phyloP scores from a whole-genome alignment of 2,113 vertebrate species.

The Lamprologus callipterus region DNA sequence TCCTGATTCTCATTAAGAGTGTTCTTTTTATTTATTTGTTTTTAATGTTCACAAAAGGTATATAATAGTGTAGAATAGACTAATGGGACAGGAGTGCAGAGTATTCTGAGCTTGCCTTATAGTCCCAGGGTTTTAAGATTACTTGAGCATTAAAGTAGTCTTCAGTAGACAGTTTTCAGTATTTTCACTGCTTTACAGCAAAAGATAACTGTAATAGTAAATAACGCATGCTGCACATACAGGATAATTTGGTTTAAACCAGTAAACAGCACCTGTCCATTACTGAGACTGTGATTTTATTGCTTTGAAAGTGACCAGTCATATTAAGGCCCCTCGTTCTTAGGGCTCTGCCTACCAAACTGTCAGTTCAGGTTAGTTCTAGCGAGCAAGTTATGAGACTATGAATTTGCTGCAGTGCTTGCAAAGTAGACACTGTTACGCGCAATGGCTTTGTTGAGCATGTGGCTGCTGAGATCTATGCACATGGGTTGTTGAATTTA shows the following conservation, averaged over 20 bases:
- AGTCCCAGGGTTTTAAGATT: too few species aligned
- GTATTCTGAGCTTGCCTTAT: neutral
- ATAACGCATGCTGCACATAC: rapidly evolving
- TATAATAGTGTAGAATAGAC: neutral
- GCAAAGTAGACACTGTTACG: rapidly evolving
- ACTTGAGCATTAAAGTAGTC: neutral
- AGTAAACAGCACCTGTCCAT: neutral
- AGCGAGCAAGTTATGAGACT: neutral
- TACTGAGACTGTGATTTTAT: neutral
- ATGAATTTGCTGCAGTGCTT: neutral
- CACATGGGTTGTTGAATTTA: neutral
- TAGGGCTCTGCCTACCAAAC: neutral
- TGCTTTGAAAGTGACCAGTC: neutral
- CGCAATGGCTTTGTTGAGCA: neutral
- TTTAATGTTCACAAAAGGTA: neutral
- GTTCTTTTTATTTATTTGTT: neutral
- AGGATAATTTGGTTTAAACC: neutral
- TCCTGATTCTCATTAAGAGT: neutral
- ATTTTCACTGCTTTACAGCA: neutral
- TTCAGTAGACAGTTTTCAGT: neutral
- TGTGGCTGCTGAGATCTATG: neutral
- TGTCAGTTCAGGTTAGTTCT: neutral
- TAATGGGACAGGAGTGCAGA: neutral
- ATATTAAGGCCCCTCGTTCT: neutral
- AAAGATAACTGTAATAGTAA: neutral